Evolutionary conservation across 2,113 vertebrate species (phyloP), one percentile per base, ranked within the genome.

Genomic region (Bettongia penicillata): DNA sequence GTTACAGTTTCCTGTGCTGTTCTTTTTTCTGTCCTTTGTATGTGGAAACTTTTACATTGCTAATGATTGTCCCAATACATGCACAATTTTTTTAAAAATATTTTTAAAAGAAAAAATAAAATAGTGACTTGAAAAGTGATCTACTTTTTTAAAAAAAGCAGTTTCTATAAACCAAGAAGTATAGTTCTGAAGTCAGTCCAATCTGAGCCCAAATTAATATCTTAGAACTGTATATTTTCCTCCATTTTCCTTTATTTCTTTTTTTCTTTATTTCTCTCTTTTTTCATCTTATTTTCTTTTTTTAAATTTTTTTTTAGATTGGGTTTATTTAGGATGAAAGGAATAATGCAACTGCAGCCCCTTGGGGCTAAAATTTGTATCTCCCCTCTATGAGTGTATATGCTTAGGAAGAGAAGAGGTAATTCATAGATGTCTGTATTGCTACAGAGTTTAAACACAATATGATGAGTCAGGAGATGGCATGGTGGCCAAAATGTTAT

Each of bases 121-220:
- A 37, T 68, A 91, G 68, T 77, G 51, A 91, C 89, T 94, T 94
- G 28, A 52, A 94, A 93, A 57, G 50, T 96, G 0, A 90, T 91
- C n/a, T 77, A 9, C 49, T 90, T 68, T 68, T 57, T 10, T 16
- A 31, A 68, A 92, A 94, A 91, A 94, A 89, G 48, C 48, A 53
- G 53, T 48, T 95, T 94, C 92, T 92, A 61, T n/a, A 68, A 96
- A 68, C 25, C 37, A 43, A 48, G 1, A 3, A 1, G 8, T 68
- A 43, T 84, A 8, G 7, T 84, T 84, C 68, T 84, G n/a, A 84
- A 84, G 68, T 84, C 68, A 84, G 19, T 43, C 37, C 68, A 84
- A 93, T 68, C 24, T 95, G 61, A 57, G 61, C 10, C 12, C 77
- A 92, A 92, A 90, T 43, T 95, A 61, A 93, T 19, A 89, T 37